These are phyloP conservation scores for Coracopsis vasa DNA, from an alignment of 2,113 vertebrate genomes.

Conservation along the genomic window DNA sequence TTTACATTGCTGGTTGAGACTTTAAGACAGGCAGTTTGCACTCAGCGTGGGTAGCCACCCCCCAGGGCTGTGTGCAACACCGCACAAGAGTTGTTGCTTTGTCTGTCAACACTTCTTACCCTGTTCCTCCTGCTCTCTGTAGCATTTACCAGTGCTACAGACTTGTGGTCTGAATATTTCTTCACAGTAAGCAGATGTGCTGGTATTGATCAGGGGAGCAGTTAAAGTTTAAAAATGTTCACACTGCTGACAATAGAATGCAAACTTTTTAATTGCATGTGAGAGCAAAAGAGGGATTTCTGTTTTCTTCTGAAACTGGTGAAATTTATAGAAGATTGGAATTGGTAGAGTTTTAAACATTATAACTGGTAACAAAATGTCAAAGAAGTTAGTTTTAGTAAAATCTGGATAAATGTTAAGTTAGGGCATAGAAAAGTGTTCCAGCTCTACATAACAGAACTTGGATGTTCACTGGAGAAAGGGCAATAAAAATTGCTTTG, in stretches of 20 bases:
- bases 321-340: background rate
- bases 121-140: background rate
- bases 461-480: background rate
- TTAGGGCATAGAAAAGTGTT: background rate
- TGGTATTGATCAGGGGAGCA: background rate
- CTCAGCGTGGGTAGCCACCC: background rate
- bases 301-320: background rate
- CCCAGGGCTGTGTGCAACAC: background rate
- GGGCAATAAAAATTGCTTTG: background rate
- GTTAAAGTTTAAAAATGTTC: background rate
- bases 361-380: background rate
- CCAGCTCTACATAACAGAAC: background rate
- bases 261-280: background rate
- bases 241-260: background rate
- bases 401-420: background rate
- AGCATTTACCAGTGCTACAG: background rate
- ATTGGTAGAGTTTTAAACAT: background rate
- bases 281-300: background rate
- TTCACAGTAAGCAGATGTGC: background rate
- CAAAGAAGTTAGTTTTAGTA: background rate
- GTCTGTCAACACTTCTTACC: conserved; percentile 4
- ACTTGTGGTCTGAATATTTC: conserved; percentile 15
- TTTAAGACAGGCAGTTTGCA: background rate
- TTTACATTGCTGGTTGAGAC: background rate
- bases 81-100: background rate